A percentile compares a stretch with the other conserved stretches of the same genome.
Evolutionary conservation across 2,113 vertebrate species (phyloP).

Genomic region (Urocolius indicus): DNA sequence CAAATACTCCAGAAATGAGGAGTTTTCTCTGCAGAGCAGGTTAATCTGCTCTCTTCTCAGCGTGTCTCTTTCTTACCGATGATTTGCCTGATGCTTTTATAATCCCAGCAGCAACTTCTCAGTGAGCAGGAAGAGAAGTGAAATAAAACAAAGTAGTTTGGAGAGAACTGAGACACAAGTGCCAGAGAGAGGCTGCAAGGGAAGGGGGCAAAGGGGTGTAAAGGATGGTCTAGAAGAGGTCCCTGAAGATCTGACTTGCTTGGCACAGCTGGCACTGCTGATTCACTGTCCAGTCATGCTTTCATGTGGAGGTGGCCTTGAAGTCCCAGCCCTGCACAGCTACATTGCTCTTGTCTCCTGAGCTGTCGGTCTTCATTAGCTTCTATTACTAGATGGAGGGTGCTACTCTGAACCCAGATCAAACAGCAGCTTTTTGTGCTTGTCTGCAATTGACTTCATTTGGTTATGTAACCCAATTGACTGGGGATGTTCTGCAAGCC

Average conservation of each 20-base stretch:
- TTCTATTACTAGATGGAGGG: not conserved
- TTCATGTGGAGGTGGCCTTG: not conserved
- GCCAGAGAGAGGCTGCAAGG: not conserved
- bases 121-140: not conserved
- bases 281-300: not conserved
- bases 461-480: not conserved
- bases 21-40: conserved; percentile 59
- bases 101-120: conserved; percentile 35
- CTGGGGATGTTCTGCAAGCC: not conserved
- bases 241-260: not conserved
- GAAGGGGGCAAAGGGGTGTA: not conserved
- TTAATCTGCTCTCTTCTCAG: conserved; percentile 51
- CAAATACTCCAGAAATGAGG: conserved; percentile 66
- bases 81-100: conserved; percentile 28
- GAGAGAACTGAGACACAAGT: not conserved
- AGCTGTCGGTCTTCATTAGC: not conserved
- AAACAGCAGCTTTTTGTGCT: not conserved
- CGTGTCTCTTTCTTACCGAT: not conserved
- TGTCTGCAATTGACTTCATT: not conserved
- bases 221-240: not conserved
- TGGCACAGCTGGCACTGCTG: not conserved
- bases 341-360: not conserved
- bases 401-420: not conserved
- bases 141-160: not conserved
- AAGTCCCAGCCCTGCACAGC: not conserved